These are phyloP conservation scores for Nomada ruficornis DNA, from an alignment of 2,888 invertebrate species.

Conservation along the genomic window DNA sequence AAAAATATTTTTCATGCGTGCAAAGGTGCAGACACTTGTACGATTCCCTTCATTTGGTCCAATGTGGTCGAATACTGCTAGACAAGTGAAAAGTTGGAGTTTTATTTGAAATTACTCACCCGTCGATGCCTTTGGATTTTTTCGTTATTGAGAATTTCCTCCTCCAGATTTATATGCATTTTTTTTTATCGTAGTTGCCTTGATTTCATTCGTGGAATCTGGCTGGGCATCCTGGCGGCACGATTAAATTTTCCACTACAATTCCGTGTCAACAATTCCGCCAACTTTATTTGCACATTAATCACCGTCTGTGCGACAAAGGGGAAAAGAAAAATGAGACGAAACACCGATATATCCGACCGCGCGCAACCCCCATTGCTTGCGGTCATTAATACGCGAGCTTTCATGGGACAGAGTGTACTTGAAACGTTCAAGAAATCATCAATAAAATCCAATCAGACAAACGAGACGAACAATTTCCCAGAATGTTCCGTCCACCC, in stretches of 20 bases:
- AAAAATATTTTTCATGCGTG: too few species aligned
- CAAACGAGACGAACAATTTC: not conserved
- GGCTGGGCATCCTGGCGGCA: not conserved
- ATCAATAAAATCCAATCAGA: not conserved
- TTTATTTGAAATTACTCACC: constrained; percentile 21
- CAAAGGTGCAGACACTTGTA: too few species aligned
- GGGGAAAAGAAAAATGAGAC: not conserved
- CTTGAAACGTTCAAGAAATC: not conserved
- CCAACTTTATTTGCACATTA: not conserved
- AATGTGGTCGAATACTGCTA: too few species aligned
- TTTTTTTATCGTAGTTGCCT: not conserved
- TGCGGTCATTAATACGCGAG: not conserved
- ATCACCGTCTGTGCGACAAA: not conserved
- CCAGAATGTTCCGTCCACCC: not conserved
- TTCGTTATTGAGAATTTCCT: too few species aligned
- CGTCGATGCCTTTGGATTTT: too few species aligned
- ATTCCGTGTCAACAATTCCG: not conserved
- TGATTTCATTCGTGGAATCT: not conserved
- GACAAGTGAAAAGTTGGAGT: not conserved
- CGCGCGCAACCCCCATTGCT: constrained; percentile 7
- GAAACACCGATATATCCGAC: not conserved
- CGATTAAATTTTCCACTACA: not conserved
- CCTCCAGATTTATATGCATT: not conserved
- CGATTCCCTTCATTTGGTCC: too few species aligned
- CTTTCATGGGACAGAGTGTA: constrained; percentile 2